phyloP scores from a whole-genome alignment of 2,113 vertebrate species.

The Phylloscopus trochilus region DNA sequence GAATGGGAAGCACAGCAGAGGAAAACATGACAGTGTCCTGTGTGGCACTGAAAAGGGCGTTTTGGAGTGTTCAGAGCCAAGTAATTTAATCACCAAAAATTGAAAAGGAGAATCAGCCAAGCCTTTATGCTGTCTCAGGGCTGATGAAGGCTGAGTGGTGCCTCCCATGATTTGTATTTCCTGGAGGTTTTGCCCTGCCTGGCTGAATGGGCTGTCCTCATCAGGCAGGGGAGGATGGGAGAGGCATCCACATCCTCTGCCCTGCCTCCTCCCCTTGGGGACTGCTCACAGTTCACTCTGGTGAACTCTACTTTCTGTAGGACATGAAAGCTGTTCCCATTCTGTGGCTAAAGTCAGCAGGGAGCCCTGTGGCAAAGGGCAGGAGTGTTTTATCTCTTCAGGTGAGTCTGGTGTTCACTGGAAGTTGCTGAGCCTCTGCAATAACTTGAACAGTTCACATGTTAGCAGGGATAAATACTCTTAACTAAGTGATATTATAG shows the following conservation, averaged over 20 bases:
- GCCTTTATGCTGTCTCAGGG: not conserved
- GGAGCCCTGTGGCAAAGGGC: not conserved
- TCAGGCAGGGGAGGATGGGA: constrained; percentile 38
- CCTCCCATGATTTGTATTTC: constrained; percentile 29
- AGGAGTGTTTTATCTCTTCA: not conserved
- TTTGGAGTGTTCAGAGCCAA: not conserved
- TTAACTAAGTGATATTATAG: not conserved
- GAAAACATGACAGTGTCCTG: not conserved
- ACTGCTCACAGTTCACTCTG: not conserved
- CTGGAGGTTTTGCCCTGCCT: constrained; percentile 50
- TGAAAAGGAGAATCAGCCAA: constrained; percentile 6
- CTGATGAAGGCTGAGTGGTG: constrained; percentile 5
- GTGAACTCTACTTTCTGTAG: not conserved
- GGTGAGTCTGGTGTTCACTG: not conserved
- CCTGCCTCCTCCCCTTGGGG: not conserved
- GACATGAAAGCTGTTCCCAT: not conserved
- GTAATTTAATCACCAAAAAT: constrained; percentile 4
- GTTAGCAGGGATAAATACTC: not conserved
- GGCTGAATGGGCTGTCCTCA: not conserved
- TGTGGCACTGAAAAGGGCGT: not conserved
- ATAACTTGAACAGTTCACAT: not conserved
- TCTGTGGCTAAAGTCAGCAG: rapidly evolving
- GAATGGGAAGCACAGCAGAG: not conserved
- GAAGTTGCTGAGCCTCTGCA: not conserved
- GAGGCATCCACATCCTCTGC: constrained; percentile 55